Percentiles rank a stretch among this genome's conserved stretches.
phyloP scores from a whole-genome alignment of 2,888 invertebrate species.

The Drosophila longiperda region DNA sequence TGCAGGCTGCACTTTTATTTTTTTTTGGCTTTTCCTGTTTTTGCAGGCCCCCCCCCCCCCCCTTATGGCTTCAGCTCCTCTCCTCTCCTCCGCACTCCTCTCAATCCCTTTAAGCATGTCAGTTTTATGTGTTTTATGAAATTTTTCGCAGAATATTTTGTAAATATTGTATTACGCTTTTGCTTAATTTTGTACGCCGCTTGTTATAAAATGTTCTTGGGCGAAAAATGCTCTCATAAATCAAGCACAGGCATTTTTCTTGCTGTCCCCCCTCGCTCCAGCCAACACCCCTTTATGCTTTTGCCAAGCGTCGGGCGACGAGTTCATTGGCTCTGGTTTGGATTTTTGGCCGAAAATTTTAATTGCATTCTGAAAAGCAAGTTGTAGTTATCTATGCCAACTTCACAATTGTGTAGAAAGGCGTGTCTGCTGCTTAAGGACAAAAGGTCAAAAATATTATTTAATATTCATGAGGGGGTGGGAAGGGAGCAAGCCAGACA shows the following conservation, averaged over 20 bases:
- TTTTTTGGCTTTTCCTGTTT: neutral
- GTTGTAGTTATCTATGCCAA: constrained; percentile 73
- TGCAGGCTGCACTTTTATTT: constrained; percentile 67
- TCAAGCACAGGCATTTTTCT: constrained; percentile 70
- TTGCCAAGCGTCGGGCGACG: constrained; percentile 42
- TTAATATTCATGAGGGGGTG: constrained; percentile 62
- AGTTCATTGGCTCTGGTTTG: constrained; percentile 67
- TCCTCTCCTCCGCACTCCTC: too few relatives aligned
- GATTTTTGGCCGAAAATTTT: constrained; percentile 57
- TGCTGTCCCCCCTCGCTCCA: constrained; percentile 10
- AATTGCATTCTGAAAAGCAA: constrained; percentile 70
- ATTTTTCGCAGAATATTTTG: constrained; percentile 79
- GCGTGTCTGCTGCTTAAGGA: constrained; percentile 39
- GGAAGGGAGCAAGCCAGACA: neutral
- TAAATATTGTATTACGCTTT: constrained; percentile 71
- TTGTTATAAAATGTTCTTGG: constrained; percentile 59
- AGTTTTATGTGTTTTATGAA: constrained; percentile 79
- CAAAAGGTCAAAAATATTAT: constrained; percentile 69
- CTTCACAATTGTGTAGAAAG: constrained; percentile 49
- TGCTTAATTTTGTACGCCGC: constrained; percentile 71
- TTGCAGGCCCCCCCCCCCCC: neutral
- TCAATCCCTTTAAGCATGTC: constrained; percentile 50
- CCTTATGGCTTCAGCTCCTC: neutral
- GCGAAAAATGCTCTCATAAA: constrained; percentile 70
- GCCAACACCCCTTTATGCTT: neutral